phyloP scores from a whole-genome alignment of 2,888 invertebrate species.

The Lissonota sp. region DNA sequence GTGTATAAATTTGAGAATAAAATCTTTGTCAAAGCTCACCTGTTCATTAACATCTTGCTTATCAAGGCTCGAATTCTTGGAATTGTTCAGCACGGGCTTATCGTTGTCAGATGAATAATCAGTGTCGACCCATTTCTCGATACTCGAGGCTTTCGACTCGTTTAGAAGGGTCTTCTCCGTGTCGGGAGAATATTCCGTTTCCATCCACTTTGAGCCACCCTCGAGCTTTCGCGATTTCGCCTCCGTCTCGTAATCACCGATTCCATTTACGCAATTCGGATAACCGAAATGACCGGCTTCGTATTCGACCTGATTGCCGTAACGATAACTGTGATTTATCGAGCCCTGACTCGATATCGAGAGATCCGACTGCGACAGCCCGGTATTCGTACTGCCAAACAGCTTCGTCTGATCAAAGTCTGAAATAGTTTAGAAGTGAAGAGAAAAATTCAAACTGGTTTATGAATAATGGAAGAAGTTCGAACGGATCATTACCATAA shows the following conservation, averaged over 20 bases:
- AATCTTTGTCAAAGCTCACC: constrained; percentile 67
- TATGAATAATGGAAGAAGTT: too few relatives aligned
- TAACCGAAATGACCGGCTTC: constrained; percentile 90
- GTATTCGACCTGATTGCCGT: constrained; percentile 92
- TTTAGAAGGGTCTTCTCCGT: constrained; percentile 79
- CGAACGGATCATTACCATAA: too few relatives aligned
- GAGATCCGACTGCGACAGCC: constrained; percentile 92
- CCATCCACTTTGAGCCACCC: constrained; percentile 80
- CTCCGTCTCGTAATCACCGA: constrained; percentile 85
- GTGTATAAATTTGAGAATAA: not conserved
- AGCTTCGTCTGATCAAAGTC: constrained; percentile 82
- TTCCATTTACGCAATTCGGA: constrained; percentile 84
- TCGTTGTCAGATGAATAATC: constrained; percentile 60
- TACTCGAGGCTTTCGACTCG: constrained; percentile 73
- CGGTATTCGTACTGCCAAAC: constrained; percentile 88
- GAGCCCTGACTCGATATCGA: constrained; percentile 90
- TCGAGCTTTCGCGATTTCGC: constrained; percentile 76
- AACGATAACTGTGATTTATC: constrained; percentile 90
- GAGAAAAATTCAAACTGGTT: not conserved
- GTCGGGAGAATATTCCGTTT: constrained; percentile 82
- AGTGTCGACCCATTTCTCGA: constrained; percentile 70
- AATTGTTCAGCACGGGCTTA: constrained; percentile 44
- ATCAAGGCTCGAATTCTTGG: constrained; percentile 42
- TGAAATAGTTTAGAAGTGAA: constrained; percentile 51
- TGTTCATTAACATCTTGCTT: constrained; percentile 69